Conservation (phyloP, 2,113 vertebrate genomes). For the Crotalus viridis region DNA sequence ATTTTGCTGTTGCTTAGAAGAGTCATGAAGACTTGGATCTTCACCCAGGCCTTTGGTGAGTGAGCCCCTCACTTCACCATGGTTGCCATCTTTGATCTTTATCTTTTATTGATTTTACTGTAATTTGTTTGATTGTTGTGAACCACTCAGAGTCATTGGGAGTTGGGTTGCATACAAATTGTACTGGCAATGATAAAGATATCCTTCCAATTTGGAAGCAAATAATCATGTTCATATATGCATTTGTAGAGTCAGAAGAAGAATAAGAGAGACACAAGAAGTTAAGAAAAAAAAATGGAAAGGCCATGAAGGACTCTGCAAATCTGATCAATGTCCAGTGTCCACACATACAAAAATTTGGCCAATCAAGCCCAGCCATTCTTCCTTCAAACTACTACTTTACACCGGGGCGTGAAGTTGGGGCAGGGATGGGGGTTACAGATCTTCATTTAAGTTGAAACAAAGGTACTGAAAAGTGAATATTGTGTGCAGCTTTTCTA, state of each 20-base stretch:
- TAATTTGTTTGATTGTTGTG: background rate
- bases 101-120: background rate
- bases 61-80: too few relatives aligned
- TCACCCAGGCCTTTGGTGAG: too few relatives aligned
- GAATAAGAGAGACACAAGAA: background rate
- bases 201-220: background rate
- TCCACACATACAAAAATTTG: background rate
- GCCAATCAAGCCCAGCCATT: background rate
- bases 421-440: background rate
- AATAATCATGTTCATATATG: background rate
- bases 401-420: background rate
- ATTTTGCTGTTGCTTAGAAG: too few relatives aligned
- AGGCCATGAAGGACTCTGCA: too few relatives aligned
- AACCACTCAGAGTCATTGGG: background rate
- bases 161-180: background rate
- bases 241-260: background rate
- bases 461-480: background rate
- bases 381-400: background rate
- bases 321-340: background rate
- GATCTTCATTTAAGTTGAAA: background rate
- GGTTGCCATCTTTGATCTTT: too few relatives aligned
- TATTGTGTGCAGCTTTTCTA: too few relatives aligned
- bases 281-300: background rate
- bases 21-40: too few relatives aligned
- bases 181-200: background rate